These are phyloP conservation scores for Pammene aurita DNA, from an alignment of 2,888 invertebrate species.

Conservation along the genomic window DNA sequence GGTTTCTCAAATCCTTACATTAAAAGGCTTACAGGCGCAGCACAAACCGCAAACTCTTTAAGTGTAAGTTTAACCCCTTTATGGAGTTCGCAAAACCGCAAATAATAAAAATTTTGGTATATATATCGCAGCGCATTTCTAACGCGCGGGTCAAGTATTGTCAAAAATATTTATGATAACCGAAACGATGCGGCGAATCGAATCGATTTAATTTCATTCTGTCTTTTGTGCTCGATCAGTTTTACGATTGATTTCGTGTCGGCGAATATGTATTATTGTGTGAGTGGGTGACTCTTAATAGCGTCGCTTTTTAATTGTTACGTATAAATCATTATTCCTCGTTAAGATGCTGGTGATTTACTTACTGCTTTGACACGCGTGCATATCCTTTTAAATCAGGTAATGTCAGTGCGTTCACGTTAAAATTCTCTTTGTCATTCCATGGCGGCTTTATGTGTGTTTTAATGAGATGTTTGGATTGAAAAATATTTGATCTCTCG, in stretches of 20 bases:
- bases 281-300: slow-evolving; percentile 63
- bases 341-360: slow-evolving; percentile 78
- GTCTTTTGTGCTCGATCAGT: slow-evolving; percentile 53
- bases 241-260: slow-evolving; percentile 50
- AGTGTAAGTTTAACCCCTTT: slow-evolving; percentile 50
- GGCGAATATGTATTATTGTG: slow-evolving; percentile 48
- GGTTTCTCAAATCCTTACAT: slow-evolving; percentile 7
- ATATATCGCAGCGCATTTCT: slow-evolving; percentile 64
- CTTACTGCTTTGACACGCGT: slow-evolving; percentile 76
- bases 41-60: slow-evolving; percentile 7
- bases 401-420: slow-evolving; percentile 53
- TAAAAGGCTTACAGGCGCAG: neutral
- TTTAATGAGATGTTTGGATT: slow-evolving; percentile 76
- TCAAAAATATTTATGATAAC: slow-evolving; percentile 75
- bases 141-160: slow-evolving; percentile 65
- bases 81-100: slow-evolving; percentile 73
- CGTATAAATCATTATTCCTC: slow-evolving; percentile 77
- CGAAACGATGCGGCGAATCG: slow-evolving; percentile 60
- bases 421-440: slow-evolving; percentile 71
- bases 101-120: slow-evolving; percentile 70
- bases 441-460: slow-evolving; percentile 64
- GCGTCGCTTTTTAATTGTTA: slow-evolving; percentile 75
- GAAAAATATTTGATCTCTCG: slow-evolving; percentile 62
- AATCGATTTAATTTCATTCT: slow-evolving; percentile 76
- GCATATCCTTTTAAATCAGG: slow-evolving; percentile 70